Evolutionary conservation across 2,797 vertebrate genomes (phyloP), one percentile per base, ranked within the genome.

Genomic region (Cottoperca gobio): DNA sequence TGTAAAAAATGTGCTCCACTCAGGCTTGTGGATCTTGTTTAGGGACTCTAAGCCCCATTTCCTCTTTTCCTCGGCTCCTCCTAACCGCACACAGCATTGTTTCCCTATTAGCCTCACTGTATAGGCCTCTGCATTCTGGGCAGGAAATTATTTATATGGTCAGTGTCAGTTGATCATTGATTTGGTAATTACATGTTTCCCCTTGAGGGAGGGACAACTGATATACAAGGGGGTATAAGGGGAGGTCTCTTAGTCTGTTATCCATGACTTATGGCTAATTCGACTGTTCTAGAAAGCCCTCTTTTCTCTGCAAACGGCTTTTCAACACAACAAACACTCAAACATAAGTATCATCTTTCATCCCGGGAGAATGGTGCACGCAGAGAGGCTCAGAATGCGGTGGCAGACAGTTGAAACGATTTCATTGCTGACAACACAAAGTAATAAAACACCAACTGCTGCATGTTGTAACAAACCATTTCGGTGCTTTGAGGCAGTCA

Each of bases 151-250:
- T 92, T 90, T 91, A 90, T 92, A 86, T 91, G 74, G 80, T 85
- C 84, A 87, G 75, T 92, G 90, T 93, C 93, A 93, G 89, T 80
- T 92, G 86, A 93, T 92, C 87, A 92, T 95, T 89, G 91, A 94
- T 94, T 92, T 89, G 85, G 85, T 91, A 92, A 93, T 91, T 90
- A 81, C 82, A 79, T 53, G 81, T 89, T 91, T 92, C 87, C 90
- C 89, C 86, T 86, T 49, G 90, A 90, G 89, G 81, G 84, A 57
- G 28, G 54, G 70, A 81, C 76, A 76, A 82, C 88, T 91, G 90
- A 90, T 92, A 82, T 90, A 91, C 87, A 90, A 84, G 85, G 75
- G n/a, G n/a, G n/a, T n/a, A n/a, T n/a, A 90, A 84, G 83, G 82
- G 86, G 88, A 84, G 83, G 85, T 78, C 82, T 89, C 79, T 67